These are phyloP conservation scores for Spinus pinus DNA, from an alignment of 2,797 vertebrate species.

Conservation along the genomic window DNA sequence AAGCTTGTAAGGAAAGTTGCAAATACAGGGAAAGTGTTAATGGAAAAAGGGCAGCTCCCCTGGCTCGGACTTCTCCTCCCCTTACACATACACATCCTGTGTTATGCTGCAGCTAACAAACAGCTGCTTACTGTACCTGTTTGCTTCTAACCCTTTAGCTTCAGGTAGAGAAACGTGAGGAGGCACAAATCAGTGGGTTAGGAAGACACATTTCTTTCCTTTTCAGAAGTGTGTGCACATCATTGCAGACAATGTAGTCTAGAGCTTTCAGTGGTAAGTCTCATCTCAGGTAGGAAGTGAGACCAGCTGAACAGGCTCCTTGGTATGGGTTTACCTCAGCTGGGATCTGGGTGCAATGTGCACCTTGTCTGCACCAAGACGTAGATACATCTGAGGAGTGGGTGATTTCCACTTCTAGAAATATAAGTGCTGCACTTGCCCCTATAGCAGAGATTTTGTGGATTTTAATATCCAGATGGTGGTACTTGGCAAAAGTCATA, in stretches of 20 bases:
- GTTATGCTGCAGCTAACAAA: background rate
- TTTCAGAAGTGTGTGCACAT: background rate
- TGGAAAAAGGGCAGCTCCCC: background rate
- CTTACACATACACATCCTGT: fast-evolving
- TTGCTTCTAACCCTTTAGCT: background rate
- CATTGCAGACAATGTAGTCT: background rate
- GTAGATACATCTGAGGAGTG: background rate
- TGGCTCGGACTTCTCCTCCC: background rate
- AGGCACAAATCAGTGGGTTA: background rate
- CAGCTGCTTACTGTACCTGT: background rate
- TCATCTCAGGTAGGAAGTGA: background rate
- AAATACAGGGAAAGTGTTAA: background rate
- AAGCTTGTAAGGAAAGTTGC: background rate
- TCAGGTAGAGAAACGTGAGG: background rate
- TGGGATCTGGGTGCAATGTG: background rate
- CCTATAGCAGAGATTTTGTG: background rate
- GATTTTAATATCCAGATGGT: background rate
- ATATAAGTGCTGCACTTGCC: background rate
- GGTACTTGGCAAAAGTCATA: background rate
- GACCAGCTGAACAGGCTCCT: background rate
- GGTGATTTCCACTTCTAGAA: background rate
- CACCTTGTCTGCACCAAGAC: background rate
- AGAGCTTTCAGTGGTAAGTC: background rate
- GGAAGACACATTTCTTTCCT: background rate
- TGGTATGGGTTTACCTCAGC: background rate